Conservation (phyloP, 2,797 vertebrate genomes). For the Macropus fuliginosus region DNA sequence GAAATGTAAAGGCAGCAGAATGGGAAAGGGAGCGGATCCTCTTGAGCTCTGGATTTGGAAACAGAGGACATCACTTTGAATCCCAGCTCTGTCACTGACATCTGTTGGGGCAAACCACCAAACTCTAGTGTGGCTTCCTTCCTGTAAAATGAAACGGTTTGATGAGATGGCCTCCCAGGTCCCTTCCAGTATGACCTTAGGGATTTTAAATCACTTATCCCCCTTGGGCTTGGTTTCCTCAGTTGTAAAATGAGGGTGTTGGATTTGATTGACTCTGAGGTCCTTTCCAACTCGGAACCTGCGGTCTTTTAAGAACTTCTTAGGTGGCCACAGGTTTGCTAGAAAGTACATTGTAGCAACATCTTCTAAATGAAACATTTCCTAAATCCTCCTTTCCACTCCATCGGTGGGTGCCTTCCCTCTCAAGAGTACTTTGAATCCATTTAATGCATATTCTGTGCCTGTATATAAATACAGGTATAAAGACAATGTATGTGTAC, state of each 20-base stretch:
- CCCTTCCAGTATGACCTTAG: too few species aligned
- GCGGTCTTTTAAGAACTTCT: not conserved
- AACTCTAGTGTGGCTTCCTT: not conserved
- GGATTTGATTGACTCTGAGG: too few species aligned
- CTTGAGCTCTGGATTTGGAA: not conserved
- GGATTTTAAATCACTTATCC: not conserved
- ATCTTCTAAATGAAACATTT: not conserved
- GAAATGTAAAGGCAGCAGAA: not conserved
- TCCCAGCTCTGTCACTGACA: not conserved
- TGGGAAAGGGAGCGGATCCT: not conserved
- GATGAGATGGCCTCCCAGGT: not conserved
- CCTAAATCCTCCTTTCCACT: not conserved
- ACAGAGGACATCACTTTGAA: not conserved
- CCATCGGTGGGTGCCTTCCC: not conserved
- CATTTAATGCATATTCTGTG: not conserved
- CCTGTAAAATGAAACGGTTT: not conserved
- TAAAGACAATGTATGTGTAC: too few species aligned
- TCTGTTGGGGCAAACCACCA: not conserved
- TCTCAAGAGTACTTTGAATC: not conserved
- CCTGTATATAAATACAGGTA: not conserved
- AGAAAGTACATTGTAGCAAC: not conserved
- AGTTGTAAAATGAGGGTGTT: too few species aligned
- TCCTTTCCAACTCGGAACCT: not conserved
- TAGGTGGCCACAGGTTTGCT: not conserved
- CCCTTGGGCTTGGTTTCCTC: too few species aligned